Evolutionary conservation across 1,140 invertebrate genomes (phyloP), one percentile per base, ranked within the genome.

Genomic region (Penaeus japonicus): DNA sequence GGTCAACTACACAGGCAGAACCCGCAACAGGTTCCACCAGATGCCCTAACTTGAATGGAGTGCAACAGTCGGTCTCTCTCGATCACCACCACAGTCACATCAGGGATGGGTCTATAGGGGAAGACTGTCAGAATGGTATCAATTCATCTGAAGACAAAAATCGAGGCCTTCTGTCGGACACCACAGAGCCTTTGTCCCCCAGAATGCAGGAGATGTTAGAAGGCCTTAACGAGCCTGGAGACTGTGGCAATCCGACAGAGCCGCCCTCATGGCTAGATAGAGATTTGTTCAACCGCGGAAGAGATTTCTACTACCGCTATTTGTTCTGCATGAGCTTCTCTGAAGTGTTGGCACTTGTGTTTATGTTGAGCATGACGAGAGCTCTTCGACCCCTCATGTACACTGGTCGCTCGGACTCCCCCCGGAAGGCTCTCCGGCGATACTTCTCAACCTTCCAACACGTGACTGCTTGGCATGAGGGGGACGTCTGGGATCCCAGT

Each of bases 381-480:
- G 55, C 75, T 0, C 32, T 87, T 27, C n/a, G 35, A 24, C 91
- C 92, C n/a, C 87, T 93, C 24, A 90, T 92, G 73, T 91, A 90
- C 35, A 93, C 92, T 0, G 91, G 90, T 15, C 90, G 91, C 35
- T 92, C 92, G 18, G 87, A 91, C 35, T 91, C 89, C 32, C 82
- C 92, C 3, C 24, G 53, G 0, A 91, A 91, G 35, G 89, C 92
- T 10, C 91, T 92, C 30, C 84, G 82, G 24, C 90, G 92, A 18
- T 93, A 93, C 35, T 53, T 92, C 35, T 89, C 83, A 20, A 93
- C 92, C 17, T 80, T 91, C 22, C 39, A 90, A 1, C 91, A 92
- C 75, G 89, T 93, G 4, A 84, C 91, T 27, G 55, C 85, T 2
- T 93, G 93, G 93, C 92, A 91, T 59, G 90, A 91, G 79, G 91